Base-by-base conservation (phyloP, 2,797 vertebrate genomes). In the Glossophaga mutica region DNA sequence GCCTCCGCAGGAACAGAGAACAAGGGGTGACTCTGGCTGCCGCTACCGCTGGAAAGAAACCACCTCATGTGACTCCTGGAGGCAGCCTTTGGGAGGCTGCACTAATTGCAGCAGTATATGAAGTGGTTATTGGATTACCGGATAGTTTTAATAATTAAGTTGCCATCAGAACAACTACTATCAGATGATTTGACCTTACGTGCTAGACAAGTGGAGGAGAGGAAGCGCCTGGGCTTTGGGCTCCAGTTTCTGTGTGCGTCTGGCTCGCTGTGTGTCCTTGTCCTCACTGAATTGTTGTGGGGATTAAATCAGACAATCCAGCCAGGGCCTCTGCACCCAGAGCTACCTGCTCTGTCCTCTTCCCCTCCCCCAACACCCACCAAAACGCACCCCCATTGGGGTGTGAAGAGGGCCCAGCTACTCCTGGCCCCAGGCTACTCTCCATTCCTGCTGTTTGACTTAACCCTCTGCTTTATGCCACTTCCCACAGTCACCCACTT, bases 381-480 rank as follows among this genome's bases (percentile, higher is more conserved):
- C 29, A 0, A 4, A 48, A 24, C 6, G 2, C 2, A 10, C 4
- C 8, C 12, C 37, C 3, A 0, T 37, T 37, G n/a, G n/a, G 19
- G 1, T 24, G 32, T 39, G 55, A 57, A 10, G 26, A 19, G 44
- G 3, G 15, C 44, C 12, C 46, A 19, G 65, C 4, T 67, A 1
- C 4, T 67, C 48, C 87, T 37, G 52, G 22, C 24, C 48, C 29
- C 16, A 9, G 48, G 57, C 19, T 3, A 26, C 4, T 44, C 62
- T 21, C 8, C 4, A 2, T 59, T 34, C 37, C 39, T 1, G 34
- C 12, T 46, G 21, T 21, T 48, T n/a, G 87, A 39, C 29, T 32
- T 37, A 42, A 10, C 15, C 32, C 9, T 44, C 82, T 85, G 62
- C 81, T 62, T 65, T 50, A 21, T 48, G 88, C 57, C 92, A 74